Evolutionary conservation across 2,888 invertebrate species (phyloP), one percentile per base, ranked within the genome.

Genomic region (Cerastis rubricosa): DNA sequence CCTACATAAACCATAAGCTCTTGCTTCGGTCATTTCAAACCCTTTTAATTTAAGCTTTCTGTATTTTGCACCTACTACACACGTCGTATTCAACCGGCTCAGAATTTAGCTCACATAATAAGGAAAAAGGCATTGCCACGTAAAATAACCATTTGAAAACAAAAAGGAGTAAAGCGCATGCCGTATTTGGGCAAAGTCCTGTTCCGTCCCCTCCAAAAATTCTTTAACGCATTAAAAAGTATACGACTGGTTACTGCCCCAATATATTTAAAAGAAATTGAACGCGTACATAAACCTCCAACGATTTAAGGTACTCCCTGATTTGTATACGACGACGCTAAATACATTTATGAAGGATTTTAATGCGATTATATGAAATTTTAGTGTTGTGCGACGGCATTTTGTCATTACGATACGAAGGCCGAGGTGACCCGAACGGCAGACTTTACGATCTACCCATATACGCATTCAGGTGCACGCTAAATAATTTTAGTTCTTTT

Each of bases 321-420:
- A 89, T 88, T 89, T 89, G 86, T 88, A 84, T 88, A 87, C 79
- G 80, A 84, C 80, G 86, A 85, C 85, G 82, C 84, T 88, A 88
- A 91, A 88, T 88, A 83, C 87, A 78, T 89, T 89, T 89, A 88
- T 87, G 90, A 89, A 90, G 89, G 86, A 88, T 90, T 89, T 90
- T 89, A 91, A 90, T 89, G 86, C 86, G 87, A 90, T 91, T 90
- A 90, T 89, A 87, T 85, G 74, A 79, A 84, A 80, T 88, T 85
- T 87, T 85, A 64, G 83, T 85, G 77, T 35, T 79, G 78, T 57
- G 72, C 71, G 45, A 65, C 72, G 71, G 76, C 65, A 78, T 87
- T 88, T 83, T 85, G 80, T 85, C 85, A 84, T 87, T 84, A 82
- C 76, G 71, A 61, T 69, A 71, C 57, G 86, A 87, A 88, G 86